Conservation (phyloP, 2,797 vertebrate species). For the Furcifer pardalis region DNA sequence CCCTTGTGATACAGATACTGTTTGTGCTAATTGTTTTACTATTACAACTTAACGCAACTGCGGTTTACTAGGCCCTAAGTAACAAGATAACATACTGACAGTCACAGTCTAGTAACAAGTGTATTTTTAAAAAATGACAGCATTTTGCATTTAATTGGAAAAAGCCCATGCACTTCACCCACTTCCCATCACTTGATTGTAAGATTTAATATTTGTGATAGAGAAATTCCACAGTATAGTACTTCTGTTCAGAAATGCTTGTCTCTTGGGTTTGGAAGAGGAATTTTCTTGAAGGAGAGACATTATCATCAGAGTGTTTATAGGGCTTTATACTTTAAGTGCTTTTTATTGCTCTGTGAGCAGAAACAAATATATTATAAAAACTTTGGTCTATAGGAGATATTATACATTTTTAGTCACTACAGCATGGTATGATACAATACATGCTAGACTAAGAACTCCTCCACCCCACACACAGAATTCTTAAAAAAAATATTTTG, state of each 20-base stretch:
- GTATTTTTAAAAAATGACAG: constrained; percentile 75
- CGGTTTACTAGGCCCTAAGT: constrained; percentile 68
- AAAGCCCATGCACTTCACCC: constrained; percentile 54
- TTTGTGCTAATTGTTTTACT: constrained; percentile 66
- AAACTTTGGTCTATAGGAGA: constrained; percentile 61
- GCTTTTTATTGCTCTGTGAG: constrained; percentile 68
- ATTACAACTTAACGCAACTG: constrained; percentile 63
- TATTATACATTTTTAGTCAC: constrained; percentile 66
- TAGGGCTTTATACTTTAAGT: constrained; percentile 65
- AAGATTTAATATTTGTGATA: constrained; percentile 23
- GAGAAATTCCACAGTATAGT: constrained; percentile 20
- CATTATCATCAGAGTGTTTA: constrained; percentile 58
- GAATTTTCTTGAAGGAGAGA: constrained; percentile 35
- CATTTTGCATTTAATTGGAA: constrained; percentile 61
- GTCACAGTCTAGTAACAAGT: constrained; percentile 76
- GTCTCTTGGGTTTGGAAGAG: constrained; percentile 47
- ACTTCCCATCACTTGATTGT: constrained; percentile 45
- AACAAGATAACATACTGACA: constrained; percentile 76
- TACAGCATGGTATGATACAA: constrained; percentile 55
- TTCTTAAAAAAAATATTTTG: constrained; percentile 70
- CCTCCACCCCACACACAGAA: constrained; percentile 72
- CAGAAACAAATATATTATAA: constrained; percentile 63
- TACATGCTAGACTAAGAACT: constrained; percentile 64
- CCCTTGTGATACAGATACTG: constrained; percentile 59
- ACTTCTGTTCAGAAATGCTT: constrained; percentile 54